Conservation (phyloP, 2,888 invertebrate genomes). For the Disparrhopalites patrizii region DNA sequence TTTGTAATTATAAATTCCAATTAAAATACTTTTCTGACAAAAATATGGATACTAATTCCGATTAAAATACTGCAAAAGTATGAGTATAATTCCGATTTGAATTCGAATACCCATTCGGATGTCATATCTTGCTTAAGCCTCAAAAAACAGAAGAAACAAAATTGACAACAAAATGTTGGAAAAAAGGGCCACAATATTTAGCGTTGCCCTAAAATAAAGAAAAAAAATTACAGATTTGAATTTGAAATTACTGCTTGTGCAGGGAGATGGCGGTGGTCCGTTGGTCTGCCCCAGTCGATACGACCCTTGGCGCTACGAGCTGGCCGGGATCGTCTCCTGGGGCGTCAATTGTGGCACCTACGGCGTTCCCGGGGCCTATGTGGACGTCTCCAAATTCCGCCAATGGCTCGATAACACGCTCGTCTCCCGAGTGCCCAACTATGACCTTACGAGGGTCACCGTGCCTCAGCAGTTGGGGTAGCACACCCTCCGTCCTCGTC, state of each 20-base stretch:
- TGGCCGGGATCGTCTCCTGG: slow-evolving; percentile 45
- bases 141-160: too few species aligned
- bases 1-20: too few species aligned
- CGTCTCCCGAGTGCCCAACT: slow-evolving; percentile 29
- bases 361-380: slow-evolving; percentile 43
- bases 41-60: too few species aligned
- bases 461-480: slow-evolving; percentile 41
- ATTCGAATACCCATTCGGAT: too few species aligned
- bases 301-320: slow-evolving; percentile 46
- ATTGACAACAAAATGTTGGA: too few species aligned
- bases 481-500: slow-evolving; percentile 24
- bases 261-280: slow-evolving; percentile 44
- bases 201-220: too few species aligned
- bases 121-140: too few species aligned
- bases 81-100: too few species aligned
- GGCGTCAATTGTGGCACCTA: slow-evolving; percentile 42
- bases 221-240: too few species aligned
- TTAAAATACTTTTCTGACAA: too few species aligned
- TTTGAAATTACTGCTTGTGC: not conserved
- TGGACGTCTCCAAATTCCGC: slow-evolving; percentile 36
- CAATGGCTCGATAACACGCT: slow-evolving; percentile 44
- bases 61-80: too few species aligned
- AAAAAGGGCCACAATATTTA: too few species aligned
- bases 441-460: slow-evolving; percentile 33
- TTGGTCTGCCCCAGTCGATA: slow-evolving; percentile 43